These are phyloP conservation scores for Eufriesea mexicana DNA, from an alignment of 1,140 invertebrate genomes.

Conservation along the genomic window DNA sequence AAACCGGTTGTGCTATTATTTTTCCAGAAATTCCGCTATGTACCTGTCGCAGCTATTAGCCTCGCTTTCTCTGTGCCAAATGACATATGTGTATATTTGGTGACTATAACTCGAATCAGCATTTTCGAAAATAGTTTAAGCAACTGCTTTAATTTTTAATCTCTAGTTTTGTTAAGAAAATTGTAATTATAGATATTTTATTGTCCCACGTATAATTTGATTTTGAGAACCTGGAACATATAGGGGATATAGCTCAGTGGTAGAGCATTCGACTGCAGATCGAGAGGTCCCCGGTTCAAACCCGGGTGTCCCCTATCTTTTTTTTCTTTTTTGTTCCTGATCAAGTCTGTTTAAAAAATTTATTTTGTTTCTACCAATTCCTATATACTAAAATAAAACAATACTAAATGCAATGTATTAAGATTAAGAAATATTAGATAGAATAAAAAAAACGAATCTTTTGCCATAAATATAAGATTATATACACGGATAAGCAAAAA, in stretches of 20 bases:
- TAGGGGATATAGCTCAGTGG: slow-evolving; percentile 93
- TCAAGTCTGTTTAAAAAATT: neutral
- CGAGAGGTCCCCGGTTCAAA: slow-evolving; percentile 96
- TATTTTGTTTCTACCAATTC: neutral
- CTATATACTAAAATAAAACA: neutral
- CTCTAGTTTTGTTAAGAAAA: too few relatives aligned
- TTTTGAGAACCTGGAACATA: neutral
- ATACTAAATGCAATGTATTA: neutral
- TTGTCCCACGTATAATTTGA: neutral
- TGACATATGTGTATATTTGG: neutral
- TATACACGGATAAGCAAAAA: neutral
- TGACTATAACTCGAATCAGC: neutral
- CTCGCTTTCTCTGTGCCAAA: neutral
- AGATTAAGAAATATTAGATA: neutral
- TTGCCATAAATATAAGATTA: neutral
- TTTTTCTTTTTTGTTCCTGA: slow-evolving; percentile 5
- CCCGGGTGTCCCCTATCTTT: slow-evolving; percentile 90
- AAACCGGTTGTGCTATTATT: slow-evolving; percentile 55
- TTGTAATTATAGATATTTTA: neutral
- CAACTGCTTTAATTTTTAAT: too few relatives aligned
- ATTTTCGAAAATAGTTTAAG: too few relatives aligned
- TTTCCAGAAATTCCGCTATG: slow-evolving; percentile 56
- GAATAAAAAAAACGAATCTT: neutral
- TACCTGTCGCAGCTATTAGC: slow-evolving; percentile 28
- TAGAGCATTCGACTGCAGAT: slow-evolving; percentile 96